Evolutionary conservation across 2,888 invertebrate species (phyloP).

Genomic region (Zaprionus lineosus): DNA sequence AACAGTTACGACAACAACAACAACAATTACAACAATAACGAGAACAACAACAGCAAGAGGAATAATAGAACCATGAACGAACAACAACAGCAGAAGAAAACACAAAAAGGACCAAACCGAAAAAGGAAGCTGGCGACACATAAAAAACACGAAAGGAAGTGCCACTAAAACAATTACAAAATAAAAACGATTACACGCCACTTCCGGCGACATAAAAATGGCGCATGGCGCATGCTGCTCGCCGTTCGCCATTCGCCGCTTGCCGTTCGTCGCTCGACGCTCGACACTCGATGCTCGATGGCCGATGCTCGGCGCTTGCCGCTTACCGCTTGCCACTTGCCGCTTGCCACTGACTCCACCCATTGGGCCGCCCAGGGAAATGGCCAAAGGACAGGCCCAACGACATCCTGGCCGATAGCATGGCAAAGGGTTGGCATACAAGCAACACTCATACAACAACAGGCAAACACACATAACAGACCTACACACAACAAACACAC

Average conservation of each 20-base stretch:
- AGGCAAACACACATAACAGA: constrained; percentile 11
- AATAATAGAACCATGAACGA: constrained; percentile 29
- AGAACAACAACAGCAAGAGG: too few species aligned
- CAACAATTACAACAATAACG: too few species aligned
- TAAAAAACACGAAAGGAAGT: constrained; percentile 79
- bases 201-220: constrained; percentile 78
- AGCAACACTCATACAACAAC: too few species aligned
- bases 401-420: constrained; percentile 23
- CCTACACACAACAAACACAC: constrained; percentile 7
- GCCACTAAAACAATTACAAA: constrained; percentile 78
- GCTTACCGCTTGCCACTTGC: too few species aligned
- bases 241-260: too few species aligned
- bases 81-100: constrained; percentile 30
- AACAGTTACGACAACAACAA: constrained; percentile 37
- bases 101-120: constrained; percentile 38
- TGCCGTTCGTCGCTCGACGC: too few species aligned
- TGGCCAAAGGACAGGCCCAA: constrained; percentile 9
- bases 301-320: too few species aligned
- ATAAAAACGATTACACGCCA: constrained; percentile 78
- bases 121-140: constrained; percentile 58
- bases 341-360: too few species aligned
- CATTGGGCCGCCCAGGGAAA: too few species aligned
- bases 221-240: constrained; percentile 63
- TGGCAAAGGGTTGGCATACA: constrained; percentile 37
- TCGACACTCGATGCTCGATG: too few species aligned